Base-by-base conservation (phyloP, 2,888 invertebrate species). In the Ophion costatus region DNA sequence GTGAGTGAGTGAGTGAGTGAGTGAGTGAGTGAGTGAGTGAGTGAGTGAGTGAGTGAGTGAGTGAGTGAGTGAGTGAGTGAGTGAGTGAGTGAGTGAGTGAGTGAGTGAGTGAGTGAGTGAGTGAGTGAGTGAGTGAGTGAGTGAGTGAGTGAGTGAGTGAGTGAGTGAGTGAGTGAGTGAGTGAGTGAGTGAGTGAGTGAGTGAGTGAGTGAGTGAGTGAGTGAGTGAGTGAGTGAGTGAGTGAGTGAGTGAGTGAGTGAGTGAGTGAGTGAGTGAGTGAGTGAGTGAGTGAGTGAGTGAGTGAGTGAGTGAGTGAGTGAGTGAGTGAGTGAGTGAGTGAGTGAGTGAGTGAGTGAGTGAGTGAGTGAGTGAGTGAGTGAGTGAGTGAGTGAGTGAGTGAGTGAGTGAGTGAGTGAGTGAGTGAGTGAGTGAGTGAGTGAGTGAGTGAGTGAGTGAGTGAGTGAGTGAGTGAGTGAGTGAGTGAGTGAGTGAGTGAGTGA, bases 101-200 rank as follows among this genome's bases (percentile, higher is more conserved):
- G 76, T 42, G 75, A 51, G 63, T 63, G 70, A 64, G 80, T 70
- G 71, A 87, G 84, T 83, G 87, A 67, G 78, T n/a, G 71, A 17
- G 51, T 51, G 24, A 51, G 63, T 29, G 38, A 71, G 45, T 33
- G 59, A 24, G 80, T 20, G 61, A 57, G 76, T 42, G 75, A 51
- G 63, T 63, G 70, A 64, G 80, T 70, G 71, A 87, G 84, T 83
- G 87, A 67, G 78, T n/a, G 71, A 17, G 51, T 51, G 24, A 51
- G 63, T 29, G 38, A 71, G 45, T 33, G 59, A 24, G 80, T 20
- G 61, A 57, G 76, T 42, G 75, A 51, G 63, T 63, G 70, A 64
- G 80, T 70, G 71, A 87, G 84, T 83, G 87, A 67, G 78, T n/a
- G 71, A 17, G 51, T 51, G 24, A 51, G 63, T 29, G 38, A 71